Base-by-base conservation (phyloP, 2,113 vertebrate genomes). In the Ameiurus melas region DNA sequence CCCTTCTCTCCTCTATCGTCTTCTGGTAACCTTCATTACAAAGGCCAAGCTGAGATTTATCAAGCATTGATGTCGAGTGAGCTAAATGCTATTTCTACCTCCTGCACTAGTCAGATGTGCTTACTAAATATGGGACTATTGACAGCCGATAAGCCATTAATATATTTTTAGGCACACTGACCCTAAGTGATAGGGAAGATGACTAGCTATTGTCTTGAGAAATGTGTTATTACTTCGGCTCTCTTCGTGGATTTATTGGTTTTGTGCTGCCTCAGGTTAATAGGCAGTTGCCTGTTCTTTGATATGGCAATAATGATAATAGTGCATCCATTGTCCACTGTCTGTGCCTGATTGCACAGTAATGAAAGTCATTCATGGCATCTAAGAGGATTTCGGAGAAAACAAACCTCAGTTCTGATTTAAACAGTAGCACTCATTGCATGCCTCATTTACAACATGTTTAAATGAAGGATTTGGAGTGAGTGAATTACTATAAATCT, bases 71-170 rank as follows among this genome's bases (percentile, higher is more conserved):
- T 55, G 51, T 55, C 7, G 6, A 80, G 13, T 80, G n/a, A 80
- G 78, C n/a, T 57, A 57, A 80, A 80, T 57, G 2, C 77, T 9
- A 27, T 77, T 27, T 77, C 22, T 5, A 79, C 39, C 14, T 58
- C 13, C 68, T 77, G 51, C 39, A 77, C 8, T 58, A 88, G 47
- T 57, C 47, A 87, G n/a, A 84, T 71, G n/a, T 83, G 73, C 75
- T 84, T 55, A 86, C 70, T 85, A 87, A 90, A 90, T 90, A 89
- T 85, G 82, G 36, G 47, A 75, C 39, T 86, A 87, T 70, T 86
- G 77, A 57, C 68, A 85, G 20, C 71, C 36, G 22, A 60, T 20
- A 47, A 87, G 53, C 60, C 60, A 88, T 84, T 88, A 78, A 90
- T 60, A 83, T 84, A 36, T 13, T 19, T 70, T 68, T 75, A 83